Evolutionary conservation across 1,140 invertebrate genomes (phyloP).

Genomic region (Drosophila bifasciata): DNA sequence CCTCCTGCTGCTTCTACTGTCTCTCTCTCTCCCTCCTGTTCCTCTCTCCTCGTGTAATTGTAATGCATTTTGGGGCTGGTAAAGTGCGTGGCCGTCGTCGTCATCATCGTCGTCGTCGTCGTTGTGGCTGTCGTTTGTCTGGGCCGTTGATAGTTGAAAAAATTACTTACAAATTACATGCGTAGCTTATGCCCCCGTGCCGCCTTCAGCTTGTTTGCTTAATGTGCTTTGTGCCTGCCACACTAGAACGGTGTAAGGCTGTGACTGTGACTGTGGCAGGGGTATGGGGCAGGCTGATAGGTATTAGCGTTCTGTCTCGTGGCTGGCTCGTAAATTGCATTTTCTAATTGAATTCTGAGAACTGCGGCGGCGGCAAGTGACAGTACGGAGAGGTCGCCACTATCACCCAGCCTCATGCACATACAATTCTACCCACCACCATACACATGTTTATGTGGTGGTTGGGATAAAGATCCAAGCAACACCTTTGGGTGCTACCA

Average conservation of each 20-base stretch:
- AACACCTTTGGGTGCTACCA: neutral
- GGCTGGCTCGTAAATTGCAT: slow-evolving; percentile 71
- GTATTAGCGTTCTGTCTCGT: slow-evolving; percentile 73
- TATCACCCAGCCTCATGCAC: slow-evolving; percentile 9
- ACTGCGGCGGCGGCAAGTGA: slow-evolving; percentile 58
- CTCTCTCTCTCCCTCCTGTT: too few relatives aligned
- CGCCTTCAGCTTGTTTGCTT: slow-evolving; percentile 70
- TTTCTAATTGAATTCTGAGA: slow-evolving; percentile 78
- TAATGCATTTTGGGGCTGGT: slow-evolving; percentile 56
- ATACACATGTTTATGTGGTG: neutral
- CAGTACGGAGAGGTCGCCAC: slow-evolving; percentile 46
- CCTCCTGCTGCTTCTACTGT: too few relatives aligned
- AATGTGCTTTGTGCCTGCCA: slow-evolving; percentile 57
- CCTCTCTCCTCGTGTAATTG: slow-evolving; percentile 7
- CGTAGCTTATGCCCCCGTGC: slow-evolving; percentile 78
- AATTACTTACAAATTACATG: slow-evolving; percentile 82
- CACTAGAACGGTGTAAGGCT: neutral
- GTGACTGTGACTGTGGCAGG: slow-evolving; percentile 3
- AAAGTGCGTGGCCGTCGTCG: slow-evolving; percentile 60
- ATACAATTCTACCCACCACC: too few relatives aligned
- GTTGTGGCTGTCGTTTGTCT: slow-evolving; percentile 57
- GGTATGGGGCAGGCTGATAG: slow-evolving; percentile 31
- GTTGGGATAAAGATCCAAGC: neutral
- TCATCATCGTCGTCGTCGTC: slow-evolving; percentile 22
- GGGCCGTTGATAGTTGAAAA: slow-evolving; percentile 76